Conservation (phyloP, 2,113 vertebrate genomes). For the Pelecanoides urinatrix region DNA sequence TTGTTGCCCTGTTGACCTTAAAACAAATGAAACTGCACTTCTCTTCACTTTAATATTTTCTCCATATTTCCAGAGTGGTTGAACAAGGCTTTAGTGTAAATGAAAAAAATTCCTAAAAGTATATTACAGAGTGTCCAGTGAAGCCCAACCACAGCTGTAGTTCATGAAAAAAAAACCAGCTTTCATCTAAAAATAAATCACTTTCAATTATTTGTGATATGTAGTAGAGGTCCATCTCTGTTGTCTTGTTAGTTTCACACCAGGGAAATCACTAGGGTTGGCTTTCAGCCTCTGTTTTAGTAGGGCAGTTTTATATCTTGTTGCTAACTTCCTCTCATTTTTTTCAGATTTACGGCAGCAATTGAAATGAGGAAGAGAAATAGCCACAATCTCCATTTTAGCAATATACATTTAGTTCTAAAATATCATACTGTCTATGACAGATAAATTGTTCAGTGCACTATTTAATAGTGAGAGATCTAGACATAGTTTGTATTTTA, state of each 20-base stretch:
- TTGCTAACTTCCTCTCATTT: slow-evolving; percentile 8
- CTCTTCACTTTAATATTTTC: background rate
- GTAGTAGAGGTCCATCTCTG: background rate
- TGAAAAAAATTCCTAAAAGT: background rate
- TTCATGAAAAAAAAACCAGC: background rate
- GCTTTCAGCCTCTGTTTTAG: slow-evolving; percentile 36
- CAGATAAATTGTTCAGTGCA: slow-evolving; percentile 48
- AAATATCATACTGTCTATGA: background rate
- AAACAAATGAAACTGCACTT: background rate
- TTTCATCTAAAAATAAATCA: background rate
- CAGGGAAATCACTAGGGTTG: background rate
- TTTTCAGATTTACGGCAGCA: slow-evolving; percentile 14
- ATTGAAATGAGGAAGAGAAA: background rate
- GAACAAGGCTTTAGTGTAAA: background rate
- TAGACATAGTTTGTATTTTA: slow-evolving; percentile 44
- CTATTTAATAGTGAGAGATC: slow-evolving; percentile 24
- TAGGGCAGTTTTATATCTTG: background rate
- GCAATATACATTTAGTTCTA: background rate
- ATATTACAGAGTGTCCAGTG: background rate
- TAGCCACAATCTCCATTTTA: background rate
- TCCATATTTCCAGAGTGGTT: background rate
- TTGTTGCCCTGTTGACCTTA: background rate
- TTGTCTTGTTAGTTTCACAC: background rate
- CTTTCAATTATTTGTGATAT: slow-evolving; percentile 3
- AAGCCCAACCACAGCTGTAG: background rate